These are phyloP conservation scores for Phocides pigmalion DNA, from an alignment of 1,140 invertebrate genomes.

Conservation along the genomic window DNA sequence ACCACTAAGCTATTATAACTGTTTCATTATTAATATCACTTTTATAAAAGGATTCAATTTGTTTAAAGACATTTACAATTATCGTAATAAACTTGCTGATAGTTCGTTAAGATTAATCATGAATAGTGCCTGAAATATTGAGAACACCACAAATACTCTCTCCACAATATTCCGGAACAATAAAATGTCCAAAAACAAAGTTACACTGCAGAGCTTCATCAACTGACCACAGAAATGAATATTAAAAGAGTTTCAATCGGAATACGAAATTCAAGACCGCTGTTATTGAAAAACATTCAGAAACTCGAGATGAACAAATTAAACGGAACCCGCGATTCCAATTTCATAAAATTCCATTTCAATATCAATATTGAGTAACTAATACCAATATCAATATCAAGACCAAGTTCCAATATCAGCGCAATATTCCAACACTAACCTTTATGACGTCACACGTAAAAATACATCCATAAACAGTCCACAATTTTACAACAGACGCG, in stretches of 20 bases:
- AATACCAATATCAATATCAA: neutral
- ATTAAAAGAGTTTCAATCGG: slow-evolving; percentile 26
- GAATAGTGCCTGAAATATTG: too few relatives aligned
- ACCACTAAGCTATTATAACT: too few relatives aligned
- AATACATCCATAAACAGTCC: slow-evolving; percentile 27
- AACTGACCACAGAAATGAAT: slow-evolving; percentile 25
- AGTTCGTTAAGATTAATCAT: too few relatives aligned
- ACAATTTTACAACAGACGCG: slow-evolving; percentile 31
- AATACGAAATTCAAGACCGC: slow-evolving; percentile 16
- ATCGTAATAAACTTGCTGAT: too few relatives aligned
- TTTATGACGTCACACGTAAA: slow-evolving; percentile 31
- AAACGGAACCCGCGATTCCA: neutral
- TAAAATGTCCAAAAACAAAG: slow-evolving; percentile 16
- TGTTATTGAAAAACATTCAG: slow-evolving; percentile 24
- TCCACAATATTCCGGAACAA: slow-evolving; percentile 1
- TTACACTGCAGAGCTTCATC: slow-evolving; percentile 6
- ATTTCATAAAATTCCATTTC: slow-evolving; percentile 13
- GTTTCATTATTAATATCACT: too few relatives aligned
- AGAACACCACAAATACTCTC: too few relatives aligned
- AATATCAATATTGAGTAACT: slow-evolving; percentile 6
- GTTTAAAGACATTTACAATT: too few relatives aligned
- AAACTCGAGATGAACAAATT: slow-evolving; percentile 18
- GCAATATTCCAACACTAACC: slow-evolving; percentile 26
- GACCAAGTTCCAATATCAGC: neutral
- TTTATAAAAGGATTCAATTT: too few relatives aligned